Percentiles rank a stretch among this genome's conserved stretches.
These are phyloP conservation scores for Melospiza melodia DNA, from an alignment of 2,113 vertebrate species.

Conservation along the genomic window DNA sequence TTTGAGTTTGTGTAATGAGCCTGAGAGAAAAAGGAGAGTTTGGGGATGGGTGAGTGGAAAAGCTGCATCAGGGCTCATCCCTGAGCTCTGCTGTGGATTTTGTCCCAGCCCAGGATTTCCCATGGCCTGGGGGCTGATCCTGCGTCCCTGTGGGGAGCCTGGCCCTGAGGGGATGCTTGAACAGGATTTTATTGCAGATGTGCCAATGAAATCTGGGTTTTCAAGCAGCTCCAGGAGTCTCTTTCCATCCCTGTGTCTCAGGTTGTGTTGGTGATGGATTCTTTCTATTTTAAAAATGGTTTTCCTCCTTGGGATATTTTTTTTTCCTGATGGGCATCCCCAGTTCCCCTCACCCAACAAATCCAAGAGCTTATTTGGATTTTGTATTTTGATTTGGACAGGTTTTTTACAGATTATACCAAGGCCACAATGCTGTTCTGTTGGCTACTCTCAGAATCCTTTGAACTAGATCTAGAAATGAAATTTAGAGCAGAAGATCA, in stretches of 20 bases:
- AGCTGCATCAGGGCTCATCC: not conserved
- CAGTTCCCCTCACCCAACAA: rapidly evolving
- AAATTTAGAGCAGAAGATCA: not conserved
- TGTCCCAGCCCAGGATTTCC: not conserved
- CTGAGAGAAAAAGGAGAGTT: not conserved
- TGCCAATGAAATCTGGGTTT: not conserved
- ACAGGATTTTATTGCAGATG: not conserved
- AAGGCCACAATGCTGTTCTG: rapidly evolving
- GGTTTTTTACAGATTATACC: not conserved
- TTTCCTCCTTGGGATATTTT: not conserved
- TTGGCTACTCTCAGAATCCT: rapidly evolving
- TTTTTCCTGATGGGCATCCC: not conserved
- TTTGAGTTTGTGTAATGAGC: not conserved
- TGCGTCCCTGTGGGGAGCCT: not conserved
- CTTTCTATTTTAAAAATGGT: not conserved
- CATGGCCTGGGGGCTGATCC: not conserved
- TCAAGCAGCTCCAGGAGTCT: not conserved
- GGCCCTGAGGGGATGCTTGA: not conserved
- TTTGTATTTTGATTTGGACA: not conserved
- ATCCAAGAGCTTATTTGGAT: not conserved
- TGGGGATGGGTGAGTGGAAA: not conserved
- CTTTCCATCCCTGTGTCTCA: not conserved
- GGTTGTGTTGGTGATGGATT: not conserved
- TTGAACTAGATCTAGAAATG: rapidly evolving
- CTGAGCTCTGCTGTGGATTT: not conserved